These are phyloP conservation scores for Oncorhynchus gorbuscha DNA, from an alignment of 2,113 vertebrate species.

Conservation along the genomic window DNA sequence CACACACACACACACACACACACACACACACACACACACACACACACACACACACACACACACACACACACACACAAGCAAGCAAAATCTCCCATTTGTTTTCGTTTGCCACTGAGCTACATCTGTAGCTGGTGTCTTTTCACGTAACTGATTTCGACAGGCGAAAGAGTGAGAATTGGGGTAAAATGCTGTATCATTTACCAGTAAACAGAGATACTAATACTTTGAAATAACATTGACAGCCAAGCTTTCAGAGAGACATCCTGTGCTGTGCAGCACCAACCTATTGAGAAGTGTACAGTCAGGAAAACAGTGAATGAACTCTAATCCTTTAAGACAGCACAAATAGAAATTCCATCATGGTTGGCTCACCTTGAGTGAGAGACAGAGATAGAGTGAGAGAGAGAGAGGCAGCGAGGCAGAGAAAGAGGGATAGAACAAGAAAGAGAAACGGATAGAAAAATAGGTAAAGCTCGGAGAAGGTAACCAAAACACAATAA, in stretches of 20 bases:
- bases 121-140: background rate
- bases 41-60: background rate
- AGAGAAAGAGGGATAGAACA: background rate
- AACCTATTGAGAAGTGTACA: conserved; percentile 52
- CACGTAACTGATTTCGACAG: background rate
- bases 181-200: background rate
- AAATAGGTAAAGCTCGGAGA: conserved; percentile 40
- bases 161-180: background rate
- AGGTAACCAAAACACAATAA: conserved; percentile 60
- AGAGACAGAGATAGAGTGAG: conserved; percentile 26
- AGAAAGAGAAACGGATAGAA: background rate
- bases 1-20: background rate
- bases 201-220: conserved; percentile 9
- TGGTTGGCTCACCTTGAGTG: conserved; percentile 58
- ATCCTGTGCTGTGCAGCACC: conserved; percentile 21
- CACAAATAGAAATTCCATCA: conserved; percentile 64
- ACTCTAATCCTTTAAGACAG: conserved; percentile 65
- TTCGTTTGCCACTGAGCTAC: conserved; percentile 40
- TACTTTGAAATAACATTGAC: conserved; percentile 15
- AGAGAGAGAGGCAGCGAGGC: background rate
- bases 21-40: background rate
- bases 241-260: too few species aligned
- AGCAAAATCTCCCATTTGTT: conserved; percentile 48
- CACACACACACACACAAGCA: conserved; percentile 1
- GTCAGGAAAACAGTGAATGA: conserved; percentile 57